Evolutionary conservation across 2,888 invertebrate genomes (phyloP).

Genomic region (Merodon equestris): DNA sequence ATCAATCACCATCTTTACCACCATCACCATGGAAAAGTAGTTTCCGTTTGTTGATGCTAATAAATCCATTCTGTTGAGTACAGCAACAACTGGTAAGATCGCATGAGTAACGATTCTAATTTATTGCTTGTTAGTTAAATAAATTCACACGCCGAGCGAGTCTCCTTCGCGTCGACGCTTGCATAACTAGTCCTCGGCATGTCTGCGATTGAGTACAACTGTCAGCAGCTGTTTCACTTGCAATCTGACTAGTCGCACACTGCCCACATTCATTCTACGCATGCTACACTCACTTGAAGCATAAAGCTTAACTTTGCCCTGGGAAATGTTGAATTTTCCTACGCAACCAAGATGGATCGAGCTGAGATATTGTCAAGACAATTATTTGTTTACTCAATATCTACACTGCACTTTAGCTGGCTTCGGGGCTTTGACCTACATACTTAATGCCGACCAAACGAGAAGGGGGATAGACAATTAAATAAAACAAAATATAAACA

Average conservation of each 20-base stretch:
- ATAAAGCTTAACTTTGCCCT: no score
- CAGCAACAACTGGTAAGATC: slow-evolving; percentile 16
- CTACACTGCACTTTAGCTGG: background rate
- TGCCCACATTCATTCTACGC: slow-evolving; percentile 20
- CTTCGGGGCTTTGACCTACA: slow-evolving; percentile 36
- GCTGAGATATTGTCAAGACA: no score
- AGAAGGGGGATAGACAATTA: no score
- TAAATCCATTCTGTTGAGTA: background rate
- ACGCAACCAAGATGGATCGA: background rate
- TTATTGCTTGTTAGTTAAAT: slow-evolving; percentile 30
- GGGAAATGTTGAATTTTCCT: background rate
- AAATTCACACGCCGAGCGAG: slow-evolving; percentile 30
- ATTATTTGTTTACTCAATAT: slow-evolving; percentile 6
- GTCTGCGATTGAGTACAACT: slow-evolving; percentile 31
- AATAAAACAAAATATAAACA: slow-evolving; percentile 3
- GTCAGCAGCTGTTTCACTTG: slow-evolving; percentile 4
- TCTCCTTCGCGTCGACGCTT: slow-evolving; percentile 6
- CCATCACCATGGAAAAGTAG: background rate
- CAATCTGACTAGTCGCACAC: slow-evolving; percentile 16
- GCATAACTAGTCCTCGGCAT: background rate
- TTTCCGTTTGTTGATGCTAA: slow-evolving; percentile 16
- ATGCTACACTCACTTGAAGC: background rate
- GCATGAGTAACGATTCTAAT: slow-evolving; percentile 27
- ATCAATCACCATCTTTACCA: slow-evolving; percentile 30
- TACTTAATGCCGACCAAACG: slow-evolving; percentile 5